These are phyloP conservation scores for Polyodon spathula DNA, from an alignment of 2,113 vertebrate species.

Conservation along the genomic window DNA sequence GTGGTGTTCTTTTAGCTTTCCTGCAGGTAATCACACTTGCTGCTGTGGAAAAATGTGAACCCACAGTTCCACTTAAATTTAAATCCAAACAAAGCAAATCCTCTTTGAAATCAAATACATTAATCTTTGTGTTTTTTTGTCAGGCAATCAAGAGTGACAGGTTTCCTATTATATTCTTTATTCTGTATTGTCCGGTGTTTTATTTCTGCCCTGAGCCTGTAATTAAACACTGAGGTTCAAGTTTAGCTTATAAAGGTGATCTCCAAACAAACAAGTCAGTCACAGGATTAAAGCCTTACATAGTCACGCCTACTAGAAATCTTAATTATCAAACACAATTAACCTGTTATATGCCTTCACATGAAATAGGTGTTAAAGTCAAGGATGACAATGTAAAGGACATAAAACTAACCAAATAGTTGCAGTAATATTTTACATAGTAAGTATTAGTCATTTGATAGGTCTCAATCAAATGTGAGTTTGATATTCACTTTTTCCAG, in stretches of 20 bases:
- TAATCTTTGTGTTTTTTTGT: conserved; percentile 14
- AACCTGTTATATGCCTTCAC: no score
- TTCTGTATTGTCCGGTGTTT: conserved; percentile 10
- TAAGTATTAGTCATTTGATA: no score
- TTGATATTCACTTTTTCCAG: no score
- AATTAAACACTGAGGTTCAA: conserved; percentile 2
- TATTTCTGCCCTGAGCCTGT: conserved; percentile 13
- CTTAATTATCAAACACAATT: no score
- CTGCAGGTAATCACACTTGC: conserved; percentile 15
- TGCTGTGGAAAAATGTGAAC: conserved; percentile 11
- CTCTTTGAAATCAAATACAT: conserved; percentile 20
- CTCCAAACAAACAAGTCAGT: neutral
- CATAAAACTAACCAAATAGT: no score
- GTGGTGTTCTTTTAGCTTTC: conserved; percentile 3
- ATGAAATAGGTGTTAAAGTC: no score
- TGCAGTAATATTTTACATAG: no score
- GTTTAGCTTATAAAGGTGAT: neutral
- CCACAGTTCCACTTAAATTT: conserved; percentile 7
- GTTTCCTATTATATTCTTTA: conserved; percentile 5
- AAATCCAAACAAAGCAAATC: conserved; percentile 14
- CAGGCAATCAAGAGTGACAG: conserved; percentile 13
- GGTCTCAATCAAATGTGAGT: no score
- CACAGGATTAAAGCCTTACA: no score
- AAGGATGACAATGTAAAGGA: no score
- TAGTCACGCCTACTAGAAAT: no score